Evolutionary conservation across 1,140 invertebrate species (phyloP).

Genomic region (Oncopodura yosiiana): DNA sequence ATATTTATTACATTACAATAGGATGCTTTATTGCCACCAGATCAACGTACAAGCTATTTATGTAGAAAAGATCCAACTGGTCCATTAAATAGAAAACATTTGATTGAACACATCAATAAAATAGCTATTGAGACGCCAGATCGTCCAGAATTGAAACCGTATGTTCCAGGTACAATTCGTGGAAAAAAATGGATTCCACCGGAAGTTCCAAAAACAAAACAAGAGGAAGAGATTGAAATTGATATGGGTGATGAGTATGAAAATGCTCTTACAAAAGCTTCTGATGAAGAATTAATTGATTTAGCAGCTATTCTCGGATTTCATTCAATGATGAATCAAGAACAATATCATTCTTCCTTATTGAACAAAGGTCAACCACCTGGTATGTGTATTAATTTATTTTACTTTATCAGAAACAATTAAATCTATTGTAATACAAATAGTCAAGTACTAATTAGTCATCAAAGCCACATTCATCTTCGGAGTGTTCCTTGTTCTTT

Average conservation of each 20-base stretch:
- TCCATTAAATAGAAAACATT: conserved; percentile 86
- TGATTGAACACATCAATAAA: conserved; percentile 96
- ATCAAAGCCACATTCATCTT: no score
- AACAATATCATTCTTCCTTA: conserved; percentile 95
- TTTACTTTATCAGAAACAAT: conserved; percentile 85
- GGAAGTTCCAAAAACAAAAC: conserved; percentile 60
- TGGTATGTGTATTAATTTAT: conserved; percentile 88
- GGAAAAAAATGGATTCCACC: conserved; percentile 91
- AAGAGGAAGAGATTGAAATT: conserved; percentile 82
- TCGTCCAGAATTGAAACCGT: conserved; percentile 90
- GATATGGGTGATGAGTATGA: conserved; percentile 94
- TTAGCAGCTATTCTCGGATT: conserved; percentile 98
- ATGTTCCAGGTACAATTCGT: conserved; percentile 72
- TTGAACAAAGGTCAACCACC: conserved; percentile 82
- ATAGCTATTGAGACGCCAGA: conserved; percentile 95
- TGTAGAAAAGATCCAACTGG: conserved; percentile 92
- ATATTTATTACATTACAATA: conserved; percentile 44
- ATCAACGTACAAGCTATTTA: conserved; percentile 88
- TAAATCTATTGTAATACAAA: conserved; percentile 72
- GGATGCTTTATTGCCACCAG: conserved; percentile 93
- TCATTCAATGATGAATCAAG: conserved; percentile 99
- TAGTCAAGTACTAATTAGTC: no score
- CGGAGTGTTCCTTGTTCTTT: no score
- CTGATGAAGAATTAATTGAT: conserved; percentile 98
- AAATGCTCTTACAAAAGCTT: conserved; percentile 74